Base-by-base conservation (phyloP, 53 echinoderm and acorn worm species). In the Mesocentrotus franciscanus region DNA sequence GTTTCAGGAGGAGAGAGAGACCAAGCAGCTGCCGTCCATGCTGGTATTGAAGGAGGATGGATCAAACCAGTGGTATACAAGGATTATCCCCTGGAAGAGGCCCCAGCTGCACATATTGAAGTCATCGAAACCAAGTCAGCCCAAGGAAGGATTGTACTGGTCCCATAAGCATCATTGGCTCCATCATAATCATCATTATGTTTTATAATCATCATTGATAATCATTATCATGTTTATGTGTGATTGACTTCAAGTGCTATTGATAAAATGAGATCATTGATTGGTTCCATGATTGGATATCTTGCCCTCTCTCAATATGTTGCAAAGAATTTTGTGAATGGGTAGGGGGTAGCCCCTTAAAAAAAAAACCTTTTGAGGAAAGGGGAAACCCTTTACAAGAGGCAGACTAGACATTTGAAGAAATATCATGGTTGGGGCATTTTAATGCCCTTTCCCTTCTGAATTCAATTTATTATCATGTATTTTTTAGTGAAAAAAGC, bases 121-220 rank as follows among this genome's bases (percentile, higher is more conserved):
- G 96, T 99, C 94, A 97, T 99, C 59, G 96, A 96, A 56, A 97
- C 96, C 10, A 98, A 95, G 76, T 96, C 96, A 56, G 96, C 99
- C 33, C 91, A 92, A 33, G 99, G 99, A 70, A 97, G 97, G 92
- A 96, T 99, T 61, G 97, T 99, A 14, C 97, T 99, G 15, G 57
- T 96, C 13, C 96, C 97, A 62, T 98, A 71, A 92, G 24, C 20
- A 90, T 85, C 87, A 55, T 15, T 13, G 33, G 4, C n/a, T 61
- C 10, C 90, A 76, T 30, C 30, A 55, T 27, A 56, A 18, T 20
- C 10, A n/a, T 85, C 87, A 85, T 55, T 17, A 24, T 36, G 8
- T 34, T 78, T 78, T 83, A 11, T 35, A 81, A 81, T 34, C 13
- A 42, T 36, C 35, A 17, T 36, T 4, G 26, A 17, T 83, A 83